phyloP scores from a whole-genome alignment of 2,797 vertebrate genomes.

The Siniperca undulata region DNA sequence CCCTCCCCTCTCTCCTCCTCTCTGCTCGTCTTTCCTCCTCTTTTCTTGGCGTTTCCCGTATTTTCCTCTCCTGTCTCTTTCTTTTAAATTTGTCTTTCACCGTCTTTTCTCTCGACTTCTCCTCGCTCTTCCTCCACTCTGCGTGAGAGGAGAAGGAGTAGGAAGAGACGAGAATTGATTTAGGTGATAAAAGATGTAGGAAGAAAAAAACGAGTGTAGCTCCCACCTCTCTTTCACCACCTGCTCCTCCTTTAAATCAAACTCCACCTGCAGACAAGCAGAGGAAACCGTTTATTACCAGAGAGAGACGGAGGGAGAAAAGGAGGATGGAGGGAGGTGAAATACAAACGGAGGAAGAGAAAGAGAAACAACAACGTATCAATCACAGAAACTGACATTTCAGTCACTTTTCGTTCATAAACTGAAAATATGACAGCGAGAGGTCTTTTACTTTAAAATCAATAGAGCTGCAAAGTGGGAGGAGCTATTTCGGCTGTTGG shows the following conservation, averaged over 20 bases:
- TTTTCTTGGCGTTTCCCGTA: not conserved
- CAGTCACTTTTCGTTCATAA: too few species aligned
- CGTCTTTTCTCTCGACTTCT: not conserved
- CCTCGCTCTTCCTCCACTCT: too few species aligned
- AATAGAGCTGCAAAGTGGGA: too few species aligned
- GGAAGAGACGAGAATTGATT: not conserved
- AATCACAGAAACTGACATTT: too few species aligned
- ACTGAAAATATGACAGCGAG: too few species aligned
- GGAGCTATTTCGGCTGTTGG: too few species aligned
- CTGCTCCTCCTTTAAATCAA: constrained; percentile 32
- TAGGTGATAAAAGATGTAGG: not conserved
- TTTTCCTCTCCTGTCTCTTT: not conserved
- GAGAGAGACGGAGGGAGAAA: not conserved
- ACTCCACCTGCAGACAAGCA: constrained; percentile 15
- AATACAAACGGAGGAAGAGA: too few species aligned
- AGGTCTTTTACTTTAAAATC: too few species aligned
- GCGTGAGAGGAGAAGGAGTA: not conserved
- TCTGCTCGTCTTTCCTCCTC: not conserved
- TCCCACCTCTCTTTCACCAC: not conserved
- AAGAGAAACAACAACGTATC: not conserved
- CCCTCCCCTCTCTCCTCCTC: not conserved
- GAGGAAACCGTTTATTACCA: constrained; percentile 10
- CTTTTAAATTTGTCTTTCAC: not conserved
- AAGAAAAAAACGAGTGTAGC: not conserved
- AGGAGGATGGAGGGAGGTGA: not conserved